These are phyloP conservation scores for Diloba caeruleocephala DNA, from an alignment of 2,888 invertebrate genomes.

Conservation along the genomic window DNA sequence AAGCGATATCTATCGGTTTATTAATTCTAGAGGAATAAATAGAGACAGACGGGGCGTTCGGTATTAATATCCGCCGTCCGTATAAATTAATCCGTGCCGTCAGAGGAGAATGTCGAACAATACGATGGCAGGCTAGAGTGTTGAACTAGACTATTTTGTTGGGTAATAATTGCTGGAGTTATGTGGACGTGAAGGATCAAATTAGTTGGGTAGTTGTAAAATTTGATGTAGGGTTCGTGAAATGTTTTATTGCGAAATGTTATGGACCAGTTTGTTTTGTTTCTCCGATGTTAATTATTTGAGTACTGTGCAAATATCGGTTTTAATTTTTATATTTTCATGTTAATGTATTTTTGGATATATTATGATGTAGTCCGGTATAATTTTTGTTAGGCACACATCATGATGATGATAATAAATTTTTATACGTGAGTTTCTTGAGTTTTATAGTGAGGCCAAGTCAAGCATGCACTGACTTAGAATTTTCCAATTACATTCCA, in stretches of 20 bases:
- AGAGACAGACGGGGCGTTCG: slow-evolving; percentile 29
- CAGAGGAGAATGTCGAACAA: slow-evolving; percentile 68
- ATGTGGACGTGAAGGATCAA: slow-evolving; percentile 47
- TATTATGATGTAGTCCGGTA: no score
- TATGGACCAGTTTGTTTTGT: not conserved
- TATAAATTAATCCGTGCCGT: slow-evolving; percentile 77
- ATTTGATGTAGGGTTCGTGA: slow-evolving; percentile 7
- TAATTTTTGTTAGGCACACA: no score
- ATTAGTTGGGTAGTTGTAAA: slow-evolving; percentile 20
- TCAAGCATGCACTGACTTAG: no score
- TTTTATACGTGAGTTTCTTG: no score
- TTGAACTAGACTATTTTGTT: slow-evolving; percentile 49
- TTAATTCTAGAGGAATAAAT: slow-evolving; percentile 55
- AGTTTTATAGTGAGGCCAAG: no score
- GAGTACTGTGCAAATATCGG: no score
- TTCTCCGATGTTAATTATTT: not conserved
- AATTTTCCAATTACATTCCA: no score
- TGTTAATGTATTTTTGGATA: no score
- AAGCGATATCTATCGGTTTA: slow-evolving; percentile 60
- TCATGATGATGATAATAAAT: no score
- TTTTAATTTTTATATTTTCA: no score
- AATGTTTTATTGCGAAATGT: slow-evolving; percentile 9
- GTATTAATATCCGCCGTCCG: slow-evolving; percentile 67
- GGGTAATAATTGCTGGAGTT: slow-evolving; percentile 39
- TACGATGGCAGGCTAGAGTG: slow-evolving; percentile 52